Conservation (phyloP, 2,113 vertebrate genomes). For the Aspiorhynchus laticeps region DNA sequence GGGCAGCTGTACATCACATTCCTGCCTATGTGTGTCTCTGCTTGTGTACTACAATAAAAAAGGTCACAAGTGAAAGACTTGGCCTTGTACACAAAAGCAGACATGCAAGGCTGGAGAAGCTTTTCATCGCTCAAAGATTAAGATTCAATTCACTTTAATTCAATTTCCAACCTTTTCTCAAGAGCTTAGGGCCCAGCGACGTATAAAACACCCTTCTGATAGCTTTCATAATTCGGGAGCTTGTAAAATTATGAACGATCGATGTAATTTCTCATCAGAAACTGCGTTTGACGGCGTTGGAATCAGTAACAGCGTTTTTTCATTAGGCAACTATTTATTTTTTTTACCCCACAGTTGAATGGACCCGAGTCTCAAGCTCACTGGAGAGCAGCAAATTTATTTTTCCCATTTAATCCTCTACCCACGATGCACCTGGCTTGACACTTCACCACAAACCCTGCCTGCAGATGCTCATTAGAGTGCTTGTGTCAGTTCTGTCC, state of each 20-base stretch:
- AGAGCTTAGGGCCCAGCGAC: constrained; percentile 25
- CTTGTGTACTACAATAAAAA: constrained; percentile 39
- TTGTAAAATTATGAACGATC: constrained; percentile 22
- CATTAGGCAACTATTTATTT: background rate
- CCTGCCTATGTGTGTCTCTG: background rate
- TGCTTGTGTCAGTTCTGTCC: background rate
- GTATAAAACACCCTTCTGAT: constrained; percentile 36
- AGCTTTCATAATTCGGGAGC: constrained; percentile 5
- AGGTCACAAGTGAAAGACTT: constrained; percentile 39
- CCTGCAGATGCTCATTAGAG: constrained; percentile 37
- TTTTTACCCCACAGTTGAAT: background rate
- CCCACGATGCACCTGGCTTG: constrained; percentile 41
- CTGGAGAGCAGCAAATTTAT: constrained; percentile 7
- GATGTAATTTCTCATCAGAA: constrained; percentile 30
- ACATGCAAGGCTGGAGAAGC: constrained; percentile 7
- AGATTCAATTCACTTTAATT: constrained; percentile 43
- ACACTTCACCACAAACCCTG: constrained; percentile 32
- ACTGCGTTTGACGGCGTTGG: background rate
- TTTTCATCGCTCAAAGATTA: constrained; percentile 45
- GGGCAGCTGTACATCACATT: constrained; percentile 8
- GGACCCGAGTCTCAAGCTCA: background rate
- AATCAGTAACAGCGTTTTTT: background rate
- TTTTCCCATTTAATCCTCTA: constrained; percentile 18
- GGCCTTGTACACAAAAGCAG: constrained; percentile 34
- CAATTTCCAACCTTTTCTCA: constrained; percentile 37